Evolutionary conservation across 23 tunicate genomes (phyloP).

Genomic region (Clavelina lepadiformis): DNA sequence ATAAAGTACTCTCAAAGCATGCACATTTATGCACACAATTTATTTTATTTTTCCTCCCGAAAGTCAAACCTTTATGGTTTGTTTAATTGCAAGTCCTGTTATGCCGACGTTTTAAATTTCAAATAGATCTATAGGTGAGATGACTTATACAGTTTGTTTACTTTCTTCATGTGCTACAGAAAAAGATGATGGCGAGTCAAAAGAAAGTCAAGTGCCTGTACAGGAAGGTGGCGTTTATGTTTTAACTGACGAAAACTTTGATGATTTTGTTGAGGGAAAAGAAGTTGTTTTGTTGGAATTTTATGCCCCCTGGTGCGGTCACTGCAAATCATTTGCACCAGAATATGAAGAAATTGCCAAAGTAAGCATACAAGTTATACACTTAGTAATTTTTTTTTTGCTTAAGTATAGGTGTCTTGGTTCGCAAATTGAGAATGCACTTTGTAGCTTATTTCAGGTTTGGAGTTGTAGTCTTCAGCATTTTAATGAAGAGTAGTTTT

Average conservation of each 20-base stretch:
- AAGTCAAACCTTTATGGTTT: too few species aligned
- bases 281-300: conserved; percentile 79
- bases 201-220: conserved; percentile 51
- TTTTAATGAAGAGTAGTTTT: too few species aligned
- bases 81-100: too few species aligned
- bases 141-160: not conserved
- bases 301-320: conserved; percentile 99
- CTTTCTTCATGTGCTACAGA: conserved; percentile 2
- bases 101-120: not conserved
- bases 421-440: too few species aligned
- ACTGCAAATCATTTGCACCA: conserved; percentile 88
- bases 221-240: conserved; percentile 81
- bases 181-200: conserved; percentile 6
- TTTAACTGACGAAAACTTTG: conserved; percentile 87
- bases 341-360: conserved; percentile 90
- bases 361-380: too few species aligned
- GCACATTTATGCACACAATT: too few species aligned
- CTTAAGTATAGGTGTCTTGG: too few species aligned
- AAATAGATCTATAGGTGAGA: not conserved
- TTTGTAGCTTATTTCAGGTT: too few species aligned
- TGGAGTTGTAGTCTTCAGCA: too few species aligned
- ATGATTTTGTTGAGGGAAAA: conserved; percentile 65
- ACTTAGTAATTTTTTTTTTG: too few species aligned
- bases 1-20: too few species aligned
- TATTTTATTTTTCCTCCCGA: too few species aligned